Percentiles rank a stretch among this genome's conserved stretches.
Evolutionary conservation across 2,113 vertebrate genomes (phyloP).

Genomic region (Eleginops maclovinus): DNA sequence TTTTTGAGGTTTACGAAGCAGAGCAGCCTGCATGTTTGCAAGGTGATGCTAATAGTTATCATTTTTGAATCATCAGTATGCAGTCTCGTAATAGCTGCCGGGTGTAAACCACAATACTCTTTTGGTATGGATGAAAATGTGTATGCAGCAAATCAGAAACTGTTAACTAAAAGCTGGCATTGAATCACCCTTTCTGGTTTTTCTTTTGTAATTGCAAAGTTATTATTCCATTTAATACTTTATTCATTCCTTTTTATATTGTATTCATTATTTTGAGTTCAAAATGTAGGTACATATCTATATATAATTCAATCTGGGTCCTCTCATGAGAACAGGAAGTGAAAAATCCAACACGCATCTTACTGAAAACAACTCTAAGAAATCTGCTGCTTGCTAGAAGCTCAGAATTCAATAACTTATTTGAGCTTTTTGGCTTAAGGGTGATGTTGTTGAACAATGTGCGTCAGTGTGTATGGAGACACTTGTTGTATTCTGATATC

Average conservation of each 20-base stretch:
- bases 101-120: not conserved
- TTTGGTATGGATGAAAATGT: not conserved
- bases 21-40: slow-evolving; percentile 1
- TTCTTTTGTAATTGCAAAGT: not conserved
- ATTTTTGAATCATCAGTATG: slow-evolving; percentile 4
- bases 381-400: too few species aligned
- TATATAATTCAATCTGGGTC: too few species aligned
- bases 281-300: too few species aligned
- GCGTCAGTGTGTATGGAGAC: slow-evolving; percentile 2
- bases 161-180: not conserved
- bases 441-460: slow-evolving; percentile 2
- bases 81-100: not conserved
- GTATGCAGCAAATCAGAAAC: not conserved
- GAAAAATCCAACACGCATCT: too few species aligned
- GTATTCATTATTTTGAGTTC: too few species aligned
- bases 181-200: not conserved
- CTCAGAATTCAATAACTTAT: too few species aligned
- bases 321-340: too few species aligned
- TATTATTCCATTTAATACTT: too few species aligned
- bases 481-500: slow-evolving; percentile 10
- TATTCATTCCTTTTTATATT: not conserved
- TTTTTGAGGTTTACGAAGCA: not conserved
- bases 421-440: not conserved
- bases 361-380: slow-evolving; percentile 6
- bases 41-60: not conserved